Base-by-base conservation (phyloP, 1,140 invertebrate genomes). In the Neodiprion pinetum region DNA sequence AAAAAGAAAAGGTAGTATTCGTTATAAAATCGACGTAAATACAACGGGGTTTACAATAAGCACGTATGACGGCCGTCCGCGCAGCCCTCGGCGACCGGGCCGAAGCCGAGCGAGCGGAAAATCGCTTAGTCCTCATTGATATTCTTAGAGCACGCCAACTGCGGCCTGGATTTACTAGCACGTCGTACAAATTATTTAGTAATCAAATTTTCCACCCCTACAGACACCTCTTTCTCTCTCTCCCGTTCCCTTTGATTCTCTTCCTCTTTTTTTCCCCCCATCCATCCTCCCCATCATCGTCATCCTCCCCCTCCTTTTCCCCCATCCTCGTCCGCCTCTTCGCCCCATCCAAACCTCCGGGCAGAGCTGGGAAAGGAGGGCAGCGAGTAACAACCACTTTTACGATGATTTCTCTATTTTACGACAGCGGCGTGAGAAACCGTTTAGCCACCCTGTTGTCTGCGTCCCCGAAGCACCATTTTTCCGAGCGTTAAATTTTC, bases 341-440 rank as follows among this genome's bases (percentile, higher is more conserved):
- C 74, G 48, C 50, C 49, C 48, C 73, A 21, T 21, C 47, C 53
- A 61, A 61, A 61, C 75, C 77, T 74, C 76, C 48, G 49, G 70
- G 28, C 12, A 48, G 17, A 14, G 53, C 11, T 9, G 53, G 53
- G 11, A 17, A 12, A 14, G 53, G 11, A 61, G 53, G 53, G 53
- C 28, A 40, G 70, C 69, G 67, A 40, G 28, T 75, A 76, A 61
- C 53, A 61, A 61, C 70, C 79, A 74, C 78, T 80, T 82, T 84
- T 83, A 83, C 77, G 82, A 84, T 87, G 86, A 88, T 87, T 88
- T 87, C 86, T 87, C 86, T 87, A 87, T 87, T 88, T 88, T 88
- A 88, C 86, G 85, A 83, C 83, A 79, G 75, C 71, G 78, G 82
- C 85, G 85, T 86, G 86, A 86, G 82, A 79, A 61, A 61, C 53